A percentile compares a stretch with the other conserved stretches of the same genome.
These are phyloP conservation scores for Phyllotreta cruciferae DNA, from an alignment of 2,888 invertebrate species.

Conservation along the genomic window DNA sequence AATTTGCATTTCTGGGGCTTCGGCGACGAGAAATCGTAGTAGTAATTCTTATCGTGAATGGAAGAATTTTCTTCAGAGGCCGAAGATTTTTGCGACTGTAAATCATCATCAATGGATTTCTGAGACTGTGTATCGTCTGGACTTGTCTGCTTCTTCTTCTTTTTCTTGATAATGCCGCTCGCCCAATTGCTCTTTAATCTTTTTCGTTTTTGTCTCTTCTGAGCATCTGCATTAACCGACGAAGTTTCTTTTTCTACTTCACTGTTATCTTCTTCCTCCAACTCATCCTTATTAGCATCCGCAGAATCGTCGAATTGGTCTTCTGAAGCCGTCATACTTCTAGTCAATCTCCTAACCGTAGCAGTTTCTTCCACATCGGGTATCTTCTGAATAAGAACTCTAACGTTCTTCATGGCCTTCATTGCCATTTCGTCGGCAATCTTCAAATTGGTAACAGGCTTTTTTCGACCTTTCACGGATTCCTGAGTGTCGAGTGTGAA, in stretches of 20 bases:
- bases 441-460: slow-evolving; percentile 42
- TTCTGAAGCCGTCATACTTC: slow-evolving; percentile 36
- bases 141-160: slow-evolving; percentile 38
- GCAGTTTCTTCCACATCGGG: slow-evolving; percentile 43
- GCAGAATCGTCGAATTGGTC: slow-evolving; percentile 37
- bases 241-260: slow-evolving; percentile 34
- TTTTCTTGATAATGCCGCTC: slow-evolving; percentile 42
- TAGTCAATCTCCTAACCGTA: slow-evolving; percentile 33
- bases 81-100: slow-evolving; percentile 3
- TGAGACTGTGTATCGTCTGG: slow-evolving; percentile 12
- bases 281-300: slow-evolving; percentile 35
- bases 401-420: slow-evolving; percentile 45
- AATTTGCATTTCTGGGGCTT: slow-evolving; percentile 63
- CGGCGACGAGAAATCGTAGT: slow-evolving; percentile 36
- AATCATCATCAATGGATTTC: slow-evolving; percentile 11
- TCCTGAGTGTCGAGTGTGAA: slow-evolving; percentile 19
- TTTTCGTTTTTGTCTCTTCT: slow-evolving; percentile 53
- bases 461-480: slow-evolving; percentile 38
- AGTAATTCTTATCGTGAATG: slow-evolving; percentile 48
- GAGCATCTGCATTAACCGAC: slow-evolving; percentile 50
- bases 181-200: slow-evolving; percentile 58
- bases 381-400: slow-evolving; percentile 48
- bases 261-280: slow-evolving; percentile 34
- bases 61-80: slow-evolving; percentile 17
- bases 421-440: slow-evolving; percentile 27